Conservation (phyloP, 1,140 invertebrate species). For the Hesperophylax magnus region DNA sequence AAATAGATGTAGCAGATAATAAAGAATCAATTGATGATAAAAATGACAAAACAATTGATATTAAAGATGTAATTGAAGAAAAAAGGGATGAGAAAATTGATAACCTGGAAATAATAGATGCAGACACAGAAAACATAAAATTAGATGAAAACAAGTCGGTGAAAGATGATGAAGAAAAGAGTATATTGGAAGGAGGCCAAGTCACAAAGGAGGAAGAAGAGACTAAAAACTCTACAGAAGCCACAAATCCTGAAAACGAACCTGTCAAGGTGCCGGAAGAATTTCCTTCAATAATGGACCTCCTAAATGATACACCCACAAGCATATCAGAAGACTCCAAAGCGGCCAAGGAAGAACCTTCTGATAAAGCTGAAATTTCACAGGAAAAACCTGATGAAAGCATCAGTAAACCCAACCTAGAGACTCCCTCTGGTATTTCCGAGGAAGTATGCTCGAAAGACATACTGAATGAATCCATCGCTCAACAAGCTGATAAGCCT, state of each 20-base stretch:
- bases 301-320: conserved; percentile 64
- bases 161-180: conserved; percentile 13
- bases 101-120: not conserved
- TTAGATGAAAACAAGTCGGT: not conserved
- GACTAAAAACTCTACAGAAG: not conserved
- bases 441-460: conserved; percentile 1
- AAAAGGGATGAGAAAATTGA: not conserved
- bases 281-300: conserved; percentile 71
- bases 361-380: conserved; percentile 19
- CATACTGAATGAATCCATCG: conserved; percentile 10
- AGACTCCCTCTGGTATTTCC: not conserved
- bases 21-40: not conserved
- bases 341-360: not conserved
- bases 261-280: conserved; percentile 62
- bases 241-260: conserved; percentile 5
- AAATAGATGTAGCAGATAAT: not conserved
- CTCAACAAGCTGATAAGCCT: not conserved
- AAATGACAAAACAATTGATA: not conserved
- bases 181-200: not conserved
- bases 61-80: not conserved
- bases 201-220: conserved; percentile 7
- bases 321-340: not conserved
- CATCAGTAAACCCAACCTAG: not conserved
- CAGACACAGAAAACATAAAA: not conserved
- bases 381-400: conserved; percentile 9